A percentile compares a stretch with the other conserved stretches of the same genome.
These are phyloP conservation scores for Daubentonia madagascariensis DNA, from an alignment of 2,113 vertebrate species.

Conservation along the genomic window DNA sequence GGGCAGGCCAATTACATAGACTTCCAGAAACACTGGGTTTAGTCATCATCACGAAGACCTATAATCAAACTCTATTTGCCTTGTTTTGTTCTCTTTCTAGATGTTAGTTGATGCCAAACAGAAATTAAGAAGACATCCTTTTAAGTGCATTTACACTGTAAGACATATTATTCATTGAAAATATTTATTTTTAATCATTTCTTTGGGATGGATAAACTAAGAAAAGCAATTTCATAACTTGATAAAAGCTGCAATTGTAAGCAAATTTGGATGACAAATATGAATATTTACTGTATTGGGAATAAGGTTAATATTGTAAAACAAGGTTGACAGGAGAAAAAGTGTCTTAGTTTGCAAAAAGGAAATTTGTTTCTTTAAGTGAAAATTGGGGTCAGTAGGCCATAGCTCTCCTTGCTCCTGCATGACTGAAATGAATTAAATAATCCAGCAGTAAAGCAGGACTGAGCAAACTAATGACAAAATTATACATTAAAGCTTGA, in stretches of 20 bases:
- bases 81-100: constrained; percentile 35
- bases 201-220: constrained; percentile 58
- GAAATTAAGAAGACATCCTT: constrained; percentile 43
- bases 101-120: constrained; percentile 32
- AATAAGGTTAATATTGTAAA: constrained; percentile 88
- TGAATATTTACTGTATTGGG: constrained; percentile 79
- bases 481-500: constrained; percentile 66
- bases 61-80: constrained; percentile 22
- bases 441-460: constrained; percentile 77
- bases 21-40: not conserved
- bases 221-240: constrained; percentile 76
- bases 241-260: constrained; percentile 75
- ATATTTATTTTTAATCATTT: constrained; percentile 65
- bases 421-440: constrained; percentile 87
- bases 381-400: constrained; percentile 88
- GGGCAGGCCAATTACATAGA: not conserved
- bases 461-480: constrained; percentile 78
- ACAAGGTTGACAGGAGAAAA: constrained; percentile 90
- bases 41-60: not conserved
- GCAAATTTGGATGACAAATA: constrained; percentile 80
- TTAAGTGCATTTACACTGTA: not conserved
- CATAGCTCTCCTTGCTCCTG: constrained; percentile 78
- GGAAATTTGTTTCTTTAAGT: constrained; percentile 89
- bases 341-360: constrained; percentile 88
- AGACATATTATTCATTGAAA: constrained; percentile 49